Percentiles rank a stretch among this genome's conserved stretches.
phyloP scores from a whole-genome alignment of 2,113 vertebrate species.

The zebrafish (Danio rerio) region GRCz12tu NC_133198.1:26734001-26734500 shows the following conservation, averaged over 20 bases:
- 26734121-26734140: constrained; percentile 1
- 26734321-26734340: too few species aligned
- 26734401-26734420: too few species aligned
- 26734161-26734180: background rate
- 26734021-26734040: constrained; percentile 12
- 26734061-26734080: constrained; percentile 52
- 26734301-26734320: too few species aligned
- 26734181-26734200: background rate
- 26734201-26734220: background rate
- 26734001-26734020: constrained; percentile 72
- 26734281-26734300: background rate
- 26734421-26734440: background rate
- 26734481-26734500: background rate
- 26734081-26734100: constrained; percentile 23
- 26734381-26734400: too few species aligned
- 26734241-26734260: background rate
- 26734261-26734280: background rate
- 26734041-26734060: constrained; percentile 46
- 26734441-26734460: background rate
- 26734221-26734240: background rate
- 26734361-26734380: too few species aligned
- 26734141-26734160: background rate
- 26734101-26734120: constrained; percentile 21
- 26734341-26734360: too few species aligned
- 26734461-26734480: background rate